Conservation (phyloP, 2,113 vertebrate genomes). For the Tricholaema leucomelas region DNA sequence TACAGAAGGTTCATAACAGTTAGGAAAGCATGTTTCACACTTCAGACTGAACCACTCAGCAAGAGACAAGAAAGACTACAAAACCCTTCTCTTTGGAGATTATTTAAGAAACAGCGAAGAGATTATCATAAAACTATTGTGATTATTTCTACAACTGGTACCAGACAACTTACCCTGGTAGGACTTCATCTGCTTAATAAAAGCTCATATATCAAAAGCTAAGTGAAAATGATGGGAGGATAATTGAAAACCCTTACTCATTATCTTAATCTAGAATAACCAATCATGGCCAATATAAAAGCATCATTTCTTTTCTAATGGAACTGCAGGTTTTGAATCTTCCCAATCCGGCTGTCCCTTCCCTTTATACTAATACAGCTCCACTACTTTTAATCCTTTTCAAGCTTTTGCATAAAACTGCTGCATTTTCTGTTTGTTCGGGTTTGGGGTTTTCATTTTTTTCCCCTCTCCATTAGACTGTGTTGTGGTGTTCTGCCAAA, state of each 20-base stretch:
- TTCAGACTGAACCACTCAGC: neutral
- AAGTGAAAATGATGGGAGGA: neutral
- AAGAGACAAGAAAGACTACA: neutral
- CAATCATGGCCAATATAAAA: neutral
- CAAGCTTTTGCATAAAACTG: neutral
- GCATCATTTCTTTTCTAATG: neutral
- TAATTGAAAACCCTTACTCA: fast-evolving
- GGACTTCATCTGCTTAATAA: neutral
- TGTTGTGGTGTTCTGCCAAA: neutral
- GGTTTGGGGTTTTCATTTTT: no score
- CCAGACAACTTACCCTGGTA: neutral
- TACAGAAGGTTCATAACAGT: neutral
- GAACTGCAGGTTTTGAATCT: neutral
- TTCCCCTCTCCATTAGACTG: neutral
- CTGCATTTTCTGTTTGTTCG: no score
- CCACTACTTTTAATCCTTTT: neutral
- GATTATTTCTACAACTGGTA: neutral
- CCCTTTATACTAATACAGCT: neutral
- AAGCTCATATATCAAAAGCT: neutral
- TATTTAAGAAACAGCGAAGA: neutral
- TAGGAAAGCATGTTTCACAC: neutral
- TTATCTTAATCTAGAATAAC: neutral
- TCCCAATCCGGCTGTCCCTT: neutral
- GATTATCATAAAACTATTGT: neutral
- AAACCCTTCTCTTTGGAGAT: neutral